Base-by-base conservation (phyloP, 2,888 invertebrate species). In the Cephus rjabovi region DNA sequence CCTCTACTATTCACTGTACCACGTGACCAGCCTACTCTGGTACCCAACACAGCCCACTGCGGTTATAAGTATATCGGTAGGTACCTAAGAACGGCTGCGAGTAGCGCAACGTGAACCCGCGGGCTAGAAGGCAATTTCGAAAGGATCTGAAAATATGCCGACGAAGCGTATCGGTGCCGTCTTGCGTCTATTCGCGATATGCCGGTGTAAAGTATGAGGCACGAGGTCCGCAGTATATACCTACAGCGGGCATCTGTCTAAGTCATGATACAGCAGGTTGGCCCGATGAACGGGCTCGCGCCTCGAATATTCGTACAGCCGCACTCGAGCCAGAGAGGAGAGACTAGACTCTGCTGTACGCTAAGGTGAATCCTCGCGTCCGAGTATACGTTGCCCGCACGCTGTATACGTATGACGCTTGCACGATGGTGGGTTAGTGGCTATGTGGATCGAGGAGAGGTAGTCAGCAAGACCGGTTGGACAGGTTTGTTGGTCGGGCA, bases 401-500 rank as follows among this genome's bases (percentile, higher is more conserved):
- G 23, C 76, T 76, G 15, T 76, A 15, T 69, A 31, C 31, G 68
- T 76, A n/a, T 15, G 31, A 34, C 68, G 34, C 73, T 34, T 71
- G 31, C 34, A 56, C 56, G 9, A 34, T 37, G n/a, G 68, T 37
- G 34, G 73, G 34, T 34, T 68, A 35, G 69, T 69, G 37, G 34
- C 9, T 11, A 40, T 37, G 75, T 75, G 31, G 33, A 31, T 31
- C n/a, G 34, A 76, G 77, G 82, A 82, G 78, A 83, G 81, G 81
- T 80, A 84, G 87, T 83, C 80, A 83, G 82, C 82, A 85, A 86
- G 86, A 90, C 90, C 90, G 90, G 90, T 90, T 86, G 83, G 86
- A 89, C 90, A 87, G 89, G 90, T 90, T 90, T 90, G 88, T 85
- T 85, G 85, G 84, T 88, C 87, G 88, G 86, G 87, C 87, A 87